Conservation (phyloP, 2,113 vertebrate species). For the Leucoraja erinaceus region DNA sequence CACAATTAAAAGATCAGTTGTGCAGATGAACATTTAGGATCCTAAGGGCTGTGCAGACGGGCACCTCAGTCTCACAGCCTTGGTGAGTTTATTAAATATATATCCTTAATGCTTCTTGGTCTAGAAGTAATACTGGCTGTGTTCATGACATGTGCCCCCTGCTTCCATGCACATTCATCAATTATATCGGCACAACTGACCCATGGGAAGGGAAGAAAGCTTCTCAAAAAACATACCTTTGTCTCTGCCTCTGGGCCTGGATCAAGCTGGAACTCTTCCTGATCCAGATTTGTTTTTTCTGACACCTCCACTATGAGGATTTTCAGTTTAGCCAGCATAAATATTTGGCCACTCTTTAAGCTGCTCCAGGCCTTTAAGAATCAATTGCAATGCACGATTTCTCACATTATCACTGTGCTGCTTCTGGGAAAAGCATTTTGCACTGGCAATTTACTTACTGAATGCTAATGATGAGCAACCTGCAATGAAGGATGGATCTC, state of each 20-base stretch:
- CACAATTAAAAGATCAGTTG: neutral
- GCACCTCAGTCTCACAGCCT: neutral
- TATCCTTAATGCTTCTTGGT: neutral
- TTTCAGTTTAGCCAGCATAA: neutral
- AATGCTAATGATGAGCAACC: neutral
- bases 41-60: neutral
- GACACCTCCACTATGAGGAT: neutral
- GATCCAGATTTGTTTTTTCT: neutral
- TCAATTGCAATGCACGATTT: neutral
- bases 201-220: neutral
- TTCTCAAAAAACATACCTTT: neutral
- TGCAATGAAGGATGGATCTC: neutral
- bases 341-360: neutral
- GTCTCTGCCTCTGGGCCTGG: neutral
- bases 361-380: neutral
- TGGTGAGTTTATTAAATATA: neutral
- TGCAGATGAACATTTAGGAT: neutral
- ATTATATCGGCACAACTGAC: neutral
- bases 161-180: neutral
- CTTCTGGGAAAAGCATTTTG: neutral
- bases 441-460: neutral
- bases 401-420: too few species aligned
- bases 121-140: neutral
- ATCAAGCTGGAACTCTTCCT: neutral
- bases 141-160: neutral